phyloP scores from a whole-genome alignment of 2,113 vertebrate genomes.

The Nestor notabilis region DNA sequence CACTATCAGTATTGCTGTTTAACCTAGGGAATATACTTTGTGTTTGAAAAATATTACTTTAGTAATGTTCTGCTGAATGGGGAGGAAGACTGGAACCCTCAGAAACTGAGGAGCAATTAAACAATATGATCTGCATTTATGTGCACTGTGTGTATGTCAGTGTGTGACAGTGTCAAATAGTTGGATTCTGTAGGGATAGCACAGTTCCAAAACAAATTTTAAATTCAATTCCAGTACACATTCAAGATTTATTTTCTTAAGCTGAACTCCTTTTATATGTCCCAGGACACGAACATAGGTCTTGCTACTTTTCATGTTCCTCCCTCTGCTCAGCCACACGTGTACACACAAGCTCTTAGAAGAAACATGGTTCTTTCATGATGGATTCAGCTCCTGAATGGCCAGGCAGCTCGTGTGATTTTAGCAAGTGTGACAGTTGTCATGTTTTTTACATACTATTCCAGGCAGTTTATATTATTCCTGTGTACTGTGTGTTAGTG shows the following conservation, averaged over 20 bases:
- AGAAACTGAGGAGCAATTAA: background rate
- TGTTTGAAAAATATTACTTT: background rate
- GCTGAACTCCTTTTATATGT: background rate
- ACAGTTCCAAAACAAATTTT: background rate
- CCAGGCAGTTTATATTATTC: background rate
- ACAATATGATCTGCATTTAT: background rate
- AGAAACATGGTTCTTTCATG: background rate
- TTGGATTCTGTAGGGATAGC: background rate
- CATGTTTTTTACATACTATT: background rate
- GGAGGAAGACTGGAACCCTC: background rate
- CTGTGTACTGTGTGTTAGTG: background rate
- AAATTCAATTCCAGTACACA: background rate
- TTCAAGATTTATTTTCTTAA: background rate
- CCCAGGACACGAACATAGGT: background rate
- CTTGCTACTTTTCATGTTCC: background rate
- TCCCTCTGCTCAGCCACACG: background rate
- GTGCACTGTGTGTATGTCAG: background rate
- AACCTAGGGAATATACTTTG: background rate
- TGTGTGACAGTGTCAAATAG: background rate
- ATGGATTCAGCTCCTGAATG: background rate
- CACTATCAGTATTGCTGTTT: constrained; percentile 9
- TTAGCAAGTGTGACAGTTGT: background rate
- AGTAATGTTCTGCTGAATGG: background rate
- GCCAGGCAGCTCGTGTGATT: background rate
- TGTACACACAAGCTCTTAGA: background rate